phyloP scores from a whole-genome alignment of 2,888 invertebrate species.

The Xanthia icteritia region DNA sequence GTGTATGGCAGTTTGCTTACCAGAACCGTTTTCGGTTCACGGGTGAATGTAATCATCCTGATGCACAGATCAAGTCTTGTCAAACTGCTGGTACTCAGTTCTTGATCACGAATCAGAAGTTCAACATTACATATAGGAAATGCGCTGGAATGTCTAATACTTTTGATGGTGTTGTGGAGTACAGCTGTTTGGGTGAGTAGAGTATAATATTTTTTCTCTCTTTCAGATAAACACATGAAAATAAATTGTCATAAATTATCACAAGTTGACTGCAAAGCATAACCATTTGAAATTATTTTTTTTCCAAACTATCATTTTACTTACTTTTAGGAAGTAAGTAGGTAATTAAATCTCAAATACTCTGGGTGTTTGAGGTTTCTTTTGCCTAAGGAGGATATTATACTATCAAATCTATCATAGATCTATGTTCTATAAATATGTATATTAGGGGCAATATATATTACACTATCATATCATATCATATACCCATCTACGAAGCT shows the following conservation, averaged over 20 bases:
- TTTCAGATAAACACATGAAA: too few relatives aligned
- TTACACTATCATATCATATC: too few relatives aligned
- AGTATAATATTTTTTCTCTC: not conserved
- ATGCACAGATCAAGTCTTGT: conserved; percentile 97
- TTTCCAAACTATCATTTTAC: not conserved
- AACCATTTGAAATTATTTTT: not conserved
- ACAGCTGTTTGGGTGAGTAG: conserved; percentile 94
- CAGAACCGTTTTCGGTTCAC: conserved; percentile 97
- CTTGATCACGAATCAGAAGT: conserved; percentile 98
- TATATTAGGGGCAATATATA: too few relatives aligned
- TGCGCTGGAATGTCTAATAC: conserved; percentile 97
- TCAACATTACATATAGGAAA: conserved; percentile 97
- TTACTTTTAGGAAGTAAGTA: not conserved
- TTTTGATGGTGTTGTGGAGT: conserved; percentile 97
- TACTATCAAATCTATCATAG: too few relatives aligned
- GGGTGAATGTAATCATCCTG: conserved; percentile 97
- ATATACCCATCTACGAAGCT: too few relatives aligned
- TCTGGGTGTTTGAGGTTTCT: not conserved
- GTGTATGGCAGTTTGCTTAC: conserved; percentile 98
- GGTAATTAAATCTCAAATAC: too few relatives aligned
- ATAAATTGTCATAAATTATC: not conserved
- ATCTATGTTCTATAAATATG: too few relatives aligned
- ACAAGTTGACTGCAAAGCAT: not conserved
- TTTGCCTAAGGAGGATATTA: too few relatives aligned
- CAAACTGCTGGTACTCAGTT: conserved; percentile 99